Conservation (phyloP, 2,113 vertebrate genomes). For the Pangasianodon gigas region DNA sequence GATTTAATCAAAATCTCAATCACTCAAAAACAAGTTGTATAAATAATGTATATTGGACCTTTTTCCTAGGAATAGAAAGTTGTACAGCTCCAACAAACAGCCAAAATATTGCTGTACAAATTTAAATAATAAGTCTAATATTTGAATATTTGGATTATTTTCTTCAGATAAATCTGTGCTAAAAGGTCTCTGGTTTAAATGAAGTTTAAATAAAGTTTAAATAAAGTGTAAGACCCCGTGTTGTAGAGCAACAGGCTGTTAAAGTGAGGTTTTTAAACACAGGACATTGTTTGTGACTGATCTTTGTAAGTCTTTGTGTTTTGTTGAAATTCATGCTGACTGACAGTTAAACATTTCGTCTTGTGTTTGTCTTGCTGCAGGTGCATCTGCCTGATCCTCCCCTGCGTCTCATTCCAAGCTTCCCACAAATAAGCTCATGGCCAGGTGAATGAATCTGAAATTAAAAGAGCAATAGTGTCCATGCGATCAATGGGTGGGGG, state of each 20-base stretch:
- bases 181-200: background rate
- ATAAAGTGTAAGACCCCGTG: background rate
- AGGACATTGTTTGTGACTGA: no score
- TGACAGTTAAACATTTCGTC: background rate
- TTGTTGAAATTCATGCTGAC: background rate
- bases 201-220: background rate
- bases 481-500: constrained; percentile 36
- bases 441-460: constrained; percentile 34
- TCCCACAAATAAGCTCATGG: constrained; percentile 38
- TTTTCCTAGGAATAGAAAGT: background rate
- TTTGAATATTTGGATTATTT: background rate
- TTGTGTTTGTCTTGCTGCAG: constrained; percentile 31
- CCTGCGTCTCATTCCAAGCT: background rate
- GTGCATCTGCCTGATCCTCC: constrained; percentile 38
- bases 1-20: background rate
- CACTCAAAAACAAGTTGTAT: background rate
- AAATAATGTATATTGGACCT: background rate
- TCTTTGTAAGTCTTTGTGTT: background rate
- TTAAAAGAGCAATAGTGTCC: constrained; percentile 58
- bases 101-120: background rate
- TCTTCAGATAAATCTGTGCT: background rate
- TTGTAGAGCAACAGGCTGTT: background rate
- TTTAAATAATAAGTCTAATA: background rate
- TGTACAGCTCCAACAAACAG: background rate
- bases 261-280: background rate